Evolutionary conservation across 1,140 invertebrate genomes (phyloP), one percentile per base, ranked within the genome.

Genomic region (Aphis gossypii): DNA sequence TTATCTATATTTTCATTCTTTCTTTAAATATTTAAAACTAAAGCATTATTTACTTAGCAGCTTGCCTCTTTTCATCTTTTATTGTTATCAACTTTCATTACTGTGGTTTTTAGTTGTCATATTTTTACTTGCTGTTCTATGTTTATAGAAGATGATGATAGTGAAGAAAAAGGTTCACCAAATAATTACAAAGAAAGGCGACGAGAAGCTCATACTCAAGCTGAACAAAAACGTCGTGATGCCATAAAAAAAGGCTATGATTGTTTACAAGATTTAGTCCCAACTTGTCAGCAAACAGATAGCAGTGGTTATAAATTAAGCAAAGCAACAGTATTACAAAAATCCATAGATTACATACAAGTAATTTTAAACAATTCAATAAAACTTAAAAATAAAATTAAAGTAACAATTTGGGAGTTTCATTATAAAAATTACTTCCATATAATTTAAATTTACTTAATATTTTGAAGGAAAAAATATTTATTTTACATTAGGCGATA

Each of bases 221-320:
- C 99, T 7, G 99, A 99, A 95, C 99, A 99, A 95, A 99, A 99
- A 95, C 96, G 99, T 94, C 96, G 99, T 95, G 98, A 99, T 96
- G 98, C 98, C 6, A 99, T 99, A 93, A 99, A 99, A 95, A 98
- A 98, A 95, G 98, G 98, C 3, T 99, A 99, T 95, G 98, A 99
- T 95, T 97, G 97, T 11, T 95, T 99, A 54, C 98, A 99, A 95
- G 97, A 98, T 94, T 95, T 99, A 94, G 98, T 99, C 11, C 99
- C 99, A 5, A 98, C 97, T 88, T 99, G 98, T 95, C 97, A 97
- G 95, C 97, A 98, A 95, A 97, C 97, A 90, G 97, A 98, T 95
- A 97, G 98, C 60, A 97, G 97, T 94, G 96, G 98, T 94, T 98
- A 99, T 95, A 99, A 99, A 96, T 96, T 99, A 51, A 99, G 98